Base-by-base conservation (phyloP, 1,140 invertebrate species). In the Zeugodacus cucurbitae region DNA sequence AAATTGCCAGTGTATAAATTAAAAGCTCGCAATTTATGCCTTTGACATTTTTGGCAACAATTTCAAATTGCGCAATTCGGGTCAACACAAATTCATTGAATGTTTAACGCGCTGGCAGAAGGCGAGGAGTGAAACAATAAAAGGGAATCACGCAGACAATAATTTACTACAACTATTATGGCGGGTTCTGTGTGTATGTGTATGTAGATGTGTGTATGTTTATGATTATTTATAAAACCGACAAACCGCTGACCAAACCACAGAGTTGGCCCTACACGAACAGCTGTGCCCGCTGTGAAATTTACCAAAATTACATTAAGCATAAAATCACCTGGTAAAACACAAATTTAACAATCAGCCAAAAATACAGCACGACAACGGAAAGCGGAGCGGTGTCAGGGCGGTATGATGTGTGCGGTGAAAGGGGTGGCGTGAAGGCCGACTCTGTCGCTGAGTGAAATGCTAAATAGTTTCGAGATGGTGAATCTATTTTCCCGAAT, bases 271-370 rank as follows among this genome's bases (percentile, higher is more conserved):
- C 57, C 34, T 58, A 62, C 86, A 22, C 86, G 62, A 37, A 87
- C 86, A 87, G 41, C 86, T 58, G 86, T 44, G 62, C 29, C 86
- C 62, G 41, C 86, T 58, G 86, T 29, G 62, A 54, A 88, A 74
- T 85, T 62, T 41, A 78, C 70, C 37, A 78, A 87, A 87, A 87
- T 74, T 87, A 88, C 87, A 88, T 88, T 88, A 88, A 88, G 67
- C 67, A 85, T 54, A 87, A 88, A 88, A 88, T 88, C 59, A 88
- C 85, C 85, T 88, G 88, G 85, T 74, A 26, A 48, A 87, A 87
- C 88, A 37, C 62, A 88, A 64, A 87, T 87, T 87, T 70, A 74
- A 87, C 44, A 29, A 85, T 17, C 17, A 41, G 62, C 34, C 57
- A 37, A 57, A 87, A 87, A 87, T 41, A 44, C 37, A 44, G 29